phyloP scores from a whole-genome alignment of 2,797 vertebrate genomes.

The Mionectes olivaceus region DNA sequence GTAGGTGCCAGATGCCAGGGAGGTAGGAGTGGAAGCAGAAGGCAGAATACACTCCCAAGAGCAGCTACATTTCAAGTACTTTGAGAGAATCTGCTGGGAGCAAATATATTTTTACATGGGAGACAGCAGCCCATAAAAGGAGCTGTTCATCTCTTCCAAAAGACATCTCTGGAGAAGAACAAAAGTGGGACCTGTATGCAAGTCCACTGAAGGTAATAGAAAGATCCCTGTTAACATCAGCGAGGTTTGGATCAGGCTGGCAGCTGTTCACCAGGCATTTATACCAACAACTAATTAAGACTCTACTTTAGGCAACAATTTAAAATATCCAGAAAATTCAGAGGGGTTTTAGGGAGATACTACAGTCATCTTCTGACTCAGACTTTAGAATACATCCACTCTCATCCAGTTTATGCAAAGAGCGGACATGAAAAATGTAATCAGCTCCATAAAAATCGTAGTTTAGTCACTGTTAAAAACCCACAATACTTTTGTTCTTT shows the following conservation, averaged over 20 bases:
- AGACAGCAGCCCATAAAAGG: neutral
- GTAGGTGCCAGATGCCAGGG: neutral
- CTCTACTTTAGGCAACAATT: neutral
- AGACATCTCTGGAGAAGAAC: neutral
- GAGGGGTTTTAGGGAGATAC: neutral
- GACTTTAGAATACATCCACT: neutral
- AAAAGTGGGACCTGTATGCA: neutral
- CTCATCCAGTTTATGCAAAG: neutral
- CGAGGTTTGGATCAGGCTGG: neutral
- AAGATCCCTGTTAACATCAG: neutral
- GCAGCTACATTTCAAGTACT: neutral
- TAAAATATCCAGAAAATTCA: neutral
- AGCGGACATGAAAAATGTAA: neutral
- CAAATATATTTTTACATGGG: neutral
- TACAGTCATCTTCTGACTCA: neutral
- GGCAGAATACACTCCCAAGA: neutral
- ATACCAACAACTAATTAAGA: neutral
- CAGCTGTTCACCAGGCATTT: neutral
- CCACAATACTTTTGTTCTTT: neutral
- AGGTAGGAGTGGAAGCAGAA: neutral
- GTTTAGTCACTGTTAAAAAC: neutral
- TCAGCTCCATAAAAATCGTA: conserved; percentile 22
- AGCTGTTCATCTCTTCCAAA: neutral
- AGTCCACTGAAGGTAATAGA: neutral
- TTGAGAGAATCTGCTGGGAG: neutral